Evolutionary conservation across 2,888 invertebrate genomes (phyloP), one percentile per base, ranked within the genome.

Genomic region (Acrocera orbiculus): DNA sequence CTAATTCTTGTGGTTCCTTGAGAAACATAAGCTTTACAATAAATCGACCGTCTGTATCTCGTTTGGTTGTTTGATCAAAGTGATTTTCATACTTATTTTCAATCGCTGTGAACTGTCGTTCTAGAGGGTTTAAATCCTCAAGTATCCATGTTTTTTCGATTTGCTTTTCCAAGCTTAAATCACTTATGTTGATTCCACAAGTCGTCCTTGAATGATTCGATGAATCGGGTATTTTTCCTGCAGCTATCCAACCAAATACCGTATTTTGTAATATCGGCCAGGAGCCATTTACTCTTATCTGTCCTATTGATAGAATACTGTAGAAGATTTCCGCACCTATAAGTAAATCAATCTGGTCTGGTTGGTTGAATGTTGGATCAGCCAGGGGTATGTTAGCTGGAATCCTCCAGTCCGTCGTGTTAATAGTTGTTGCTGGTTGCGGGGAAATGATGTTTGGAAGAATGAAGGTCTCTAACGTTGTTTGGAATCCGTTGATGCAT

Each of bases 41-140:
- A 10, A 22, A 22, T 4, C 22, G 22, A 10, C 22, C 22, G 9
- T 22, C 3, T 10, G 5, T 5, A 19, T 19, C 8, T 2, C 19
- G 19, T 19, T 19, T 5, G 19, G 19, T 19, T 7, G 19, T 22
- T 22, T 9, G 9, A 10, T 4, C 9, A 22, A 22, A 22, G 7
- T 9, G n/a, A n/a, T 31, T 22, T 15, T 30, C 30, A 30, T 23
- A 30, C 10, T 13, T 4, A n/a, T 22, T 30, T 30, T 30, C 30
- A 5, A 23, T 23, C 7, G 9, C 8, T 15, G 30, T 7, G 5
- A 23, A 15, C 6, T 4, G n/a, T n/a, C 19, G n/a, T n/a, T n/a
- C 16, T 30, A 19, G 8, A 19, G 16, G 7, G 3, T 16, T 17
- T 29, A 17, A 10, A 8, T 29, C 29, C 9, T 30, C 30, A 13